Percentiles rank a stretch among this genome's conserved stretches.
phyloP scores from a whole-genome alignment of 92 coral and sea anemone genomes.

The Galaxea fascicularis region DNA sequence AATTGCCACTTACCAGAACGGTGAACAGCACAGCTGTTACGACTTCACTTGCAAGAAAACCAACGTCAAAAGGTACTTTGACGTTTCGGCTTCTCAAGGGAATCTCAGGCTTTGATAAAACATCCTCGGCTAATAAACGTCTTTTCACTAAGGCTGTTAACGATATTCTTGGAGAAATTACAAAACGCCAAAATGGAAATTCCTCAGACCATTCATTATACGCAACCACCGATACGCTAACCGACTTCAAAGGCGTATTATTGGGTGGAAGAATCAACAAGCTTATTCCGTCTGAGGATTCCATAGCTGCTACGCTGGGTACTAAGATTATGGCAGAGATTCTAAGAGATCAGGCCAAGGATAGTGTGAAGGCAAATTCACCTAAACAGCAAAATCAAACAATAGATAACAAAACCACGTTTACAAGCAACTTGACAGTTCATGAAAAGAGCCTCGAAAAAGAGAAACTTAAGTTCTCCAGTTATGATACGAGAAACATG shows the following conservation, averaged over 20 bases:
- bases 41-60: neutral
- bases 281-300: slow-evolving; percentile 3
- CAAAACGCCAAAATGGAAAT: slow-evolving; percentile 27
- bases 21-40: neutral
- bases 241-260: slow-evolving; percentile 26
- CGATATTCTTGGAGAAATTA: slow-evolving; percentile 4
- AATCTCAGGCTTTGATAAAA: neutral
- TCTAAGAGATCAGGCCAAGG: neutral
- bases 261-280: slow-evolving; percentile 50
- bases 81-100: neutral
- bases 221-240: slow-evolving; percentile 21
- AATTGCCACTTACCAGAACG: neutral
- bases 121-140: neutral
- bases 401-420: neutral
- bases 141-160: slow-evolving; percentile 32
- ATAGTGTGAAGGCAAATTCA: neutral
- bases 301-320: neutral
- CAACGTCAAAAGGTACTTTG: neutral
- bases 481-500: slow-evolving; percentile 15
- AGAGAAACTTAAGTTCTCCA: slow-evolving; percentile 20
- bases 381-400: neutral
- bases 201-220: slow-evolving; percentile 18
- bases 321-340: slow-evolving; percentile 15
- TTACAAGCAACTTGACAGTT: neutral
- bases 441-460: neutral